These are phyloP conservation scores for Ips nitidus DNA, from an alignment of 1,140 invertebrate species.

Conservation along the genomic window DNA sequence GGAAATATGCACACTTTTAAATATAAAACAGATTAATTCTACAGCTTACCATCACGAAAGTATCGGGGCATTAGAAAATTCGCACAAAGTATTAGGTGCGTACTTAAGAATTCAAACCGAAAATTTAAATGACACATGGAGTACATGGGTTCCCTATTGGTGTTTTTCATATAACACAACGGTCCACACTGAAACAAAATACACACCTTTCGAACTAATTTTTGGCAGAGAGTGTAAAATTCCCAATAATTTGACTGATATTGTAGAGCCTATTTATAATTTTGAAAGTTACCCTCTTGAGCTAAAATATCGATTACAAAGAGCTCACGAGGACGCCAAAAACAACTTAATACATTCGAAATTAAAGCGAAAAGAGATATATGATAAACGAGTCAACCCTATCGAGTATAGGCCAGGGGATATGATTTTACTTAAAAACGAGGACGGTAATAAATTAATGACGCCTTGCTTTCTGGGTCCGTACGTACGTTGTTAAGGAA, in stretches of 20 bases:
- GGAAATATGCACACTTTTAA: constrained; percentile 43
- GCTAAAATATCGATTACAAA: constrained; percentile 15
- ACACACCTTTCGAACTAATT: constrained; percentile 44
- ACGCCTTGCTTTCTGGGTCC: no score
- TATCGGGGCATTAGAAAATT: constrained; percentile 49
- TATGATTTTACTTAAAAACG: no score
- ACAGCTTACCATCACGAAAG: constrained; percentile 45
- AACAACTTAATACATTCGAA: constrained; percentile 9
- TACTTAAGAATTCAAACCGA: constrained; percentile 50
- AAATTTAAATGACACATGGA: constrained; percentile 38
- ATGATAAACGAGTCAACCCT: constrained; percentile 15
- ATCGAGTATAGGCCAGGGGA: not conserved
- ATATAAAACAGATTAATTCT: constrained; percentile 40
- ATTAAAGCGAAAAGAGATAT: constrained; percentile 15
- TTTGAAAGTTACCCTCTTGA: constrained; percentile 18
- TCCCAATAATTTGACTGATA: constrained; percentile 33
- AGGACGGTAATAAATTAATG: no score
- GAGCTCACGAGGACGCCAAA: constrained; percentile 9
- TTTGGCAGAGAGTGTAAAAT: constrained; percentile 32
- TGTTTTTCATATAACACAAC: constrained; percentile 52
- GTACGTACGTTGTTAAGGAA: no score
- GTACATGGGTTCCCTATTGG: constrained; percentile 47
- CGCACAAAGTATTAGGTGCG: constrained; percentile 49
- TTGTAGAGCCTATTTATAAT: constrained; percentile 25
- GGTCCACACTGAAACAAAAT: constrained; percentile 41